Conservation (phyloP, 2,888 invertebrate species). For the Ochropleura leucogaster region DNA sequence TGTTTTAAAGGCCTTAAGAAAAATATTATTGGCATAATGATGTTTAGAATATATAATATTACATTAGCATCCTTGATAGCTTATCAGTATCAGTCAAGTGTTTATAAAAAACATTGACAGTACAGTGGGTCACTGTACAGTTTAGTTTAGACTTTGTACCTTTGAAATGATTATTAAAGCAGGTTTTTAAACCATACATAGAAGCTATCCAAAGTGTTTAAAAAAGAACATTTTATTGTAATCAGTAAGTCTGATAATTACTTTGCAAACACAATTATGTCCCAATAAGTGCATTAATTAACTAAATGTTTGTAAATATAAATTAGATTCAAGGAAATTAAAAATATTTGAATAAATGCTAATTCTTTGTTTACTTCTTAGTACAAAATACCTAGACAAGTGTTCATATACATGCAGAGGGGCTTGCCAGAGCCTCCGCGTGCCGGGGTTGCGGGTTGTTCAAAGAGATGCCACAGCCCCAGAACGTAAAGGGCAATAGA, state of each 20-base stretch:
- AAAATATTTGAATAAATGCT: conserved; percentile 29
- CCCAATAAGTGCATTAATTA: conserved; percentile 7
- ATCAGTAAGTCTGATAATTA: neutral
- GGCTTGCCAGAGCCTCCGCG: too few relatives aligned
- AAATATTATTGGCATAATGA: neutral
- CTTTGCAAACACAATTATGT: conserved; percentile 17
- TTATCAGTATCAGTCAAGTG: conserved; percentile 24
- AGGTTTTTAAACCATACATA: neutral
- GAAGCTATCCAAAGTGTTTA: neutral
- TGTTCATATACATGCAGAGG: conserved; percentile 70
- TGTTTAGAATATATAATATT: neutral
- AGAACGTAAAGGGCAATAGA: too few relatives aligned
- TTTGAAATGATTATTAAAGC: conserved; percentile 1
- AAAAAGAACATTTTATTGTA: neutral
- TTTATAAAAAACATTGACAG: conserved; percentile 20
- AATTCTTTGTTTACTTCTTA: conserved; percentile 39
- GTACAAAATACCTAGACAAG: conserved; percentile 2
- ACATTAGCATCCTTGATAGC: conserved; percentile 19
- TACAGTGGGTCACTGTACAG: conserved; percentile 3
- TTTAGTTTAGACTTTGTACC: neutral
- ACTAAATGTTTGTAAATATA: conserved; percentile 23
- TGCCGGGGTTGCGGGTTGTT: too few relatives aligned
- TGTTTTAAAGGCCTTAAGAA: neutral
- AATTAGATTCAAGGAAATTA: conserved; percentile 10
- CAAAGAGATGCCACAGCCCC: too few relatives aligned